Conservation (phyloP, 2,797 vertebrate genomes). For the Channallabes apus region DNA sequence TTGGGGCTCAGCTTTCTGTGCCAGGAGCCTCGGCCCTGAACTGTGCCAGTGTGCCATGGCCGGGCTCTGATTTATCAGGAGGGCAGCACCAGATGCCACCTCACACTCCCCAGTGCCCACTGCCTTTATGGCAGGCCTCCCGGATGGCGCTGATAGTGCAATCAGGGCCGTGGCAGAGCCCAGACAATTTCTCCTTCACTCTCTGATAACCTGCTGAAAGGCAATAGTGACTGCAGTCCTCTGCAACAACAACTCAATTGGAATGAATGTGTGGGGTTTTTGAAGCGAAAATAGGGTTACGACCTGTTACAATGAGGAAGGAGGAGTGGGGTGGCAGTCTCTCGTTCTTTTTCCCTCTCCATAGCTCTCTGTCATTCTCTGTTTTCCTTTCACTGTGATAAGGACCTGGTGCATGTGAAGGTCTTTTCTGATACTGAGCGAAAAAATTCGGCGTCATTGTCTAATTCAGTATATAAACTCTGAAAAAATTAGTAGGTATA, state of each 20-base stretch:
- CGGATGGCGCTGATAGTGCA: conserved; percentile 83
- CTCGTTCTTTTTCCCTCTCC: conserved; percentile 51
- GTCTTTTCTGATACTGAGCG: conserved; percentile 16
- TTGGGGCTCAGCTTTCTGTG: conserved; percentile 53
- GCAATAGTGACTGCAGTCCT: conserved; percentile 73
- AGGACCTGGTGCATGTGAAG: conserved; percentile 7
- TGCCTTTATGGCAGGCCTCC: conserved; percentile 81
- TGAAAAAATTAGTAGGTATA: conserved; percentile 1
- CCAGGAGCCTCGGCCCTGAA: conserved; percentile 75
- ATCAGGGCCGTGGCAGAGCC: conserved; percentile 82
- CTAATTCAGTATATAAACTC: not conserved
- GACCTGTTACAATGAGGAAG: conserved; percentile 70
- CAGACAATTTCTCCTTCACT: conserved; percentile 83
- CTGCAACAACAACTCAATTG: conserved; percentile 77
- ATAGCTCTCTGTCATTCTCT: conserved; percentile 12
- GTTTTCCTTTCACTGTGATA: conserved; percentile 8
- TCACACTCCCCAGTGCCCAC: conserved; percentile 72
- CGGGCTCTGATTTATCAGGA: conserved; percentile 82
- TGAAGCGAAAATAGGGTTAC: conserved; percentile 69
- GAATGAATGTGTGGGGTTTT: conserved; percentile 76
- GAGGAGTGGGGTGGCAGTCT: conserved; percentile 63
- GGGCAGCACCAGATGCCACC: conserved; percentile 76
- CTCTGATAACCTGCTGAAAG: conserved; percentile 82
- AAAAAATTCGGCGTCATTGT: not conserved
- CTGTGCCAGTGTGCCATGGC: conserved; percentile 69